Evolutionary conservation across 2,797 vertebrate species (phyloP), one percentile per base, ranked within the genome.

Genomic region (Cirrhinus molitorella): DNA sequence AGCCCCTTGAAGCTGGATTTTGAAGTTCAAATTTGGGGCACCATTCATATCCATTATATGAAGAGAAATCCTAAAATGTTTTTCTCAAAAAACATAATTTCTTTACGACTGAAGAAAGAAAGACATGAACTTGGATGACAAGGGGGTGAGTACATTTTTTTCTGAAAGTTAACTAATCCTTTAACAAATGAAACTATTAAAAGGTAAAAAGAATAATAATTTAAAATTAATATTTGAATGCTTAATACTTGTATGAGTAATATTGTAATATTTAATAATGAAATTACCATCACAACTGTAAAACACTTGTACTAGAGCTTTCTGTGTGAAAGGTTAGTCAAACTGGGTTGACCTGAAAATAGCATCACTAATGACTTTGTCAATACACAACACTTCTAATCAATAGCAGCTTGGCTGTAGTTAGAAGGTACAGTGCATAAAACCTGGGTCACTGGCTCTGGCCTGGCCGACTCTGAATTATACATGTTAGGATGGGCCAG

Each of bases 391-490:
- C 10, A 53, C 13, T 78, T 71, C 67, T 17, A 47, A 85, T 78
- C 68, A 71, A 71, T 70, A 83, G 21, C 12, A 25, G 37, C 80
- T 75, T 71, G 57, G 14, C 55, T 82, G 28, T 51, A 75, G 61
- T 57, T 49, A 67, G 74, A n/a, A 68, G 28, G 28, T 51, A 75
- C 11, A 70, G 37, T 68, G 57, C 68, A 43, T 51, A 40, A 40
- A 85, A 45, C 77, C 67, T 55, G 73, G 72, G 45, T 73, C 80
- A 78, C 31, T 71, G 37, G 81, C 34, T 70, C 13, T 31, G 31
- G 45, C 70, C 80, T 40, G 63, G 65, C 82, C 72, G 55, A 34
- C 61, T 83, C 75, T 89, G 65, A 89, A 89, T 89, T 85, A 89
- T 89, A 83, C 11, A 89, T 88, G 87, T 82, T 83, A 75, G 82